phyloP scores from a whole-genome alignment of 2,888 invertebrate genomes.

The Cephus rjabovi region DNA sequence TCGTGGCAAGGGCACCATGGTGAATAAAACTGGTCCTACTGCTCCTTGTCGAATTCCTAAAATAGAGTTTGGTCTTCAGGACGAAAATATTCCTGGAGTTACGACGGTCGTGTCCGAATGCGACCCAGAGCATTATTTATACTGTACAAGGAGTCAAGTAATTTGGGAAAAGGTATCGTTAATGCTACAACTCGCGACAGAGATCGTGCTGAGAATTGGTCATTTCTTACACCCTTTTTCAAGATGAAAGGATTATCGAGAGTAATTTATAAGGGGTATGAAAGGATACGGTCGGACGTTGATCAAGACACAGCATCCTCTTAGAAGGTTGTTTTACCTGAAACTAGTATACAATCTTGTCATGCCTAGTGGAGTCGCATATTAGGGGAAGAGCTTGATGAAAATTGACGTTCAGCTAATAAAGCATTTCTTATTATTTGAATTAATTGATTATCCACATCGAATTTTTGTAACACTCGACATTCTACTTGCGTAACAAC shows the following conservation, averaged over 20 bases:
- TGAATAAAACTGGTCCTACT: neutral
- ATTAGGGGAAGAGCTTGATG: neutral
- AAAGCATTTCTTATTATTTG: neutral
- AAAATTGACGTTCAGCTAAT: neutral
- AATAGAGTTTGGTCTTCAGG: neutral
- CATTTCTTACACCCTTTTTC: neutral
- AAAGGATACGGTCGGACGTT: neutral
- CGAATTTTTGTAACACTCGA: conserved; percentile 9
- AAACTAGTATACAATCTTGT: neutral
- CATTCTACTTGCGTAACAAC: conserved; percentile 48
- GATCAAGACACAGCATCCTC: neutral
- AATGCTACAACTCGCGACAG: neutral
- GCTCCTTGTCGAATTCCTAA: neutral
- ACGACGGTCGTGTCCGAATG: neutral
- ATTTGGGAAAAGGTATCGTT: neutral
- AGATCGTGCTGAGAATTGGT: neutral
- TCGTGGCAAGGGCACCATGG: neutral
- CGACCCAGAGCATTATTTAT: neutral
- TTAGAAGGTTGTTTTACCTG: neutral
- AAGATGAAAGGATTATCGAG: neutral
- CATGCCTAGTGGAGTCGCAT: neutral
- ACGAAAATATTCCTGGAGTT: neutral
- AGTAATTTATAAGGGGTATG: too few relatives aligned
- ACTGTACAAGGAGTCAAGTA: neutral
- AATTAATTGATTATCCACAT: neutral